Conservation (phyloP, 1,140 invertebrate genomes). For the Nebria ingens region DNA sequence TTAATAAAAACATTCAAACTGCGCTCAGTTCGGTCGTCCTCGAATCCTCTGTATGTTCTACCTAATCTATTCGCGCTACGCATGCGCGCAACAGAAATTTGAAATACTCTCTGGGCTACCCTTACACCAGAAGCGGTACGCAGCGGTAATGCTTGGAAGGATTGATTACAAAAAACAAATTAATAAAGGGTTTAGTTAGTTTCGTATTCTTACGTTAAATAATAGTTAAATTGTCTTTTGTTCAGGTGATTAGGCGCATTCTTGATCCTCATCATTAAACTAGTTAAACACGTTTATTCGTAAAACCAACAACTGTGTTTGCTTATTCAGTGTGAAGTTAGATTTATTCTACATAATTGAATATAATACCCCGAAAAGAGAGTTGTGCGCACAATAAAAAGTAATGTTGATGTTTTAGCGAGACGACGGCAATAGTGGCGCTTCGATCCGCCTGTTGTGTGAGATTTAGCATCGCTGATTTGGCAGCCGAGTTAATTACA, state of each 20-base stretch:
- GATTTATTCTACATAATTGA: slow-evolving; percentile 6
- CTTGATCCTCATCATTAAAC: background rate
- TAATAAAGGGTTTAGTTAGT: background rate
- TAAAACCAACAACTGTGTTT: background rate
- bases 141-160: background rate
- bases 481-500: background rate
- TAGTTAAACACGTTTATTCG: background rate
- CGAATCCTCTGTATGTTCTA: slow-evolving; percentile 20
- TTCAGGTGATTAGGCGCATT: slow-evolving; percentile 3
- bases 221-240: background rate
- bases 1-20: slow-evolving; percentile 21
- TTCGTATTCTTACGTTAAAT: slow-evolving; percentile 1
- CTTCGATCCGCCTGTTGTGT: background rate
- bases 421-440: background rate
- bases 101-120: slow-evolving; percentile 4
- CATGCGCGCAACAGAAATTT: background rate
- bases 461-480: slow-evolving; percentile 1
- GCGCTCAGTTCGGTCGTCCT: slow-evolving; percentile 28
- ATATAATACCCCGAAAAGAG: background rate
- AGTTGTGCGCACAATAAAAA: background rate
- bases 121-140: background rate
- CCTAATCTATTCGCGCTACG: background rate
- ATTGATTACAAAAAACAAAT: background rate
- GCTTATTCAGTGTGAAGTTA: background rate
- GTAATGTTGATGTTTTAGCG: background rate